Evolutionary conservation across 2,113 vertebrate species (phyloP), one percentile per base, ranked within the genome.

Genomic region (Lethenteron reissneri): DNA sequence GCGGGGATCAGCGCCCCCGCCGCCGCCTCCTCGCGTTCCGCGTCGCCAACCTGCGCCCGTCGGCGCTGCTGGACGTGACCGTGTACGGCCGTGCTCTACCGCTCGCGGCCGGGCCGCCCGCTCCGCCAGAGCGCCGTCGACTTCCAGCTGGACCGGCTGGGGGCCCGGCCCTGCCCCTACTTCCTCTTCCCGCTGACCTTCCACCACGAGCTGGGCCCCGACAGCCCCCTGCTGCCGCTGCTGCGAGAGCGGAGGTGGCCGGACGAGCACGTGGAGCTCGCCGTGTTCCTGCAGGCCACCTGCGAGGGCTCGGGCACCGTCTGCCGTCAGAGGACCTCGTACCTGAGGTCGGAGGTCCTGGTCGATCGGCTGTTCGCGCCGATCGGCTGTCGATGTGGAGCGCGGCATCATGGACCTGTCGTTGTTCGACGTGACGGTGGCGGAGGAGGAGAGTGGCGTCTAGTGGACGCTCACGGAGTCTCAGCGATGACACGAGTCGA

Each of bases 111-210:
- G 19, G 86, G 83, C 0, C 86, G 88, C 41, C 81, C 85, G 58
- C 80, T 97, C 70, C 81, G 87, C 76, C 94, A 97, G 78, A 92
- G 85, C 1, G 86, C 82, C 1, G 71, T 97, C 71, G 88, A 92
- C 76, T 96, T 97, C 76, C 83, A 85, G 73, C 76, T 89, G 64
- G 88, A 94, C 58, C 81, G 80, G 11, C 12, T 92, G 71, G 84
- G 82, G 59, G 82, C 75, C 0, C 79, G 83, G 1, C 81, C 86
- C 71, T 97, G 88, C 56, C 91, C 94, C 0, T 88, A 95, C 72
- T 97, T 97, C 73, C 81, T 85, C 73, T 97, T 94, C 71, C 94
- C 92, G 4, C 81, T 97, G 64, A 94, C 86, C 56, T 97, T 94
- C 77, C 82, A 80, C 71, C 91, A 97, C 58, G 79, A 80, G 1